A percentile compares a stretch with the other conserved stretches of the same genome.
Evolutionary conservation across 2,888 invertebrate species (phyloP).

Genomic region (Antheraea yamamai): DNA sequence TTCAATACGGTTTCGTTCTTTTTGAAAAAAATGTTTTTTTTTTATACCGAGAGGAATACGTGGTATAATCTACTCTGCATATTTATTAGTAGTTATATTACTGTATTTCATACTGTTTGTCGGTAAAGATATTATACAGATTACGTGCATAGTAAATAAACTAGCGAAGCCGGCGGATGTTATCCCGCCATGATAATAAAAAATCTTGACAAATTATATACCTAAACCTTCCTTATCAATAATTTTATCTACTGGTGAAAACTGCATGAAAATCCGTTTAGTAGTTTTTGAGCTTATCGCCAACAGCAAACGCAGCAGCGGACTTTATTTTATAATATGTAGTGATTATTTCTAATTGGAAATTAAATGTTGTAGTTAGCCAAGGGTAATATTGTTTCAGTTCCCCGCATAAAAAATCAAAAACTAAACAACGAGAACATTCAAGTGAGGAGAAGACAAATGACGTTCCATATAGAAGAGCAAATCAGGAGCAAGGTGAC

Average conservation of each 20-base stretch:
- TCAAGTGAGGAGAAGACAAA: conserved; percentile 55
- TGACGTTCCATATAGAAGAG: conserved; percentile 61
- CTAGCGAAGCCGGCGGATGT: no score
- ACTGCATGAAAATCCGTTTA: no score
- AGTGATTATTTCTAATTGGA: not conserved
- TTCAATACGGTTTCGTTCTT: not conserved
- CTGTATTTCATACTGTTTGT: not conserved
- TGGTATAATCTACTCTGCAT: not conserved
- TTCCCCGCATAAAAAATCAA: conserved; percentile 65
- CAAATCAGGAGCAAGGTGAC: conserved; percentile 72
- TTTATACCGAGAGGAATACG: not conserved
- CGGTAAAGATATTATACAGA: not conserved
- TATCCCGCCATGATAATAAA: no score
- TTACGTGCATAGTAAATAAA: not conserved
- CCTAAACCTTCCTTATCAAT: no score
- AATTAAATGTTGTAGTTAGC: not conserved
- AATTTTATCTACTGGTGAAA: no score
- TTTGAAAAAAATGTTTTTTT: not conserved
- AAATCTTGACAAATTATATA: no score
- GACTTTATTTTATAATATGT: no score
- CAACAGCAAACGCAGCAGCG: no score
- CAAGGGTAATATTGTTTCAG: conserved; percentile 47
- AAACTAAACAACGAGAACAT: conserved; percentile 62
- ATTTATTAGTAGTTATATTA: not conserved
- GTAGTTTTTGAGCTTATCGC: no score